These are phyloP conservation scores for Cheilosia scutellata DNA, from an alignment of 2,888 invertebrate genomes.

Conservation along the genomic window DNA sequence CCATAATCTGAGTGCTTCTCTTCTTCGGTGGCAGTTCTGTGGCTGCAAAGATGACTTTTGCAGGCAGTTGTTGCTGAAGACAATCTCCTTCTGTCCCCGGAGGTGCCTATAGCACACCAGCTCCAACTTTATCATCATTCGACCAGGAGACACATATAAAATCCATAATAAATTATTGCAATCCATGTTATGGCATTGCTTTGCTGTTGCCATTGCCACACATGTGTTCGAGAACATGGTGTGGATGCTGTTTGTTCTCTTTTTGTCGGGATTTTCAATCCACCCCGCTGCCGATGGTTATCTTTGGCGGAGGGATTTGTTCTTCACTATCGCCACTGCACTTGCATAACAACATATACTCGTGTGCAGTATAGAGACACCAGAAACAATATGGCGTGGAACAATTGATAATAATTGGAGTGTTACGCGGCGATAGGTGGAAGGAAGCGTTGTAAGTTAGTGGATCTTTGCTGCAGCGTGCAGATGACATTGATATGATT, in stretches of 20 bases:
- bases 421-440: constrained; percentile 7
- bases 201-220: constrained; percentile 2
- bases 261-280: constrained; percentile 1
- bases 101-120: constrained; percentile 45
- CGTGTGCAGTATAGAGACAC: constrained; percentile 8
- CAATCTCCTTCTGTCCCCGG: constrained; percentile 30
- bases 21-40: constrained; percentile 28
- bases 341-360: constrained; percentile 23
- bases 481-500: constrained; percentile 42
- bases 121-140: constrained; percentile 35
- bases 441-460: constrained; percentile 20
- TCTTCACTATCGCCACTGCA: constrained; percentile 20
- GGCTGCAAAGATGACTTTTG: constrained; percentile 16
- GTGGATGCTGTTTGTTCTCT: constrained; percentile 23
- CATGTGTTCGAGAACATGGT: background rate
- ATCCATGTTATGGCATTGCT: constrained; percentile 25
- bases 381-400: constrained; percentile 30
- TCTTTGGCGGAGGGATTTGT: constrained; percentile 34
- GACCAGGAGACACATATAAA: constrained; percentile 34
- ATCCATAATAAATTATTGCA: constrained; percentile 40
- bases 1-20: constrained; percentile 15
- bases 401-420: constrained; percentile 50
- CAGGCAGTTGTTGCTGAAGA: constrained; percentile 39
- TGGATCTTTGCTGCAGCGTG: background rate
- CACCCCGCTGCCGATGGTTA: background rate